Evolutionary conservation across 2,888 invertebrate species (phyloP).

Genomic region (Terebella lapidaria): DNA sequence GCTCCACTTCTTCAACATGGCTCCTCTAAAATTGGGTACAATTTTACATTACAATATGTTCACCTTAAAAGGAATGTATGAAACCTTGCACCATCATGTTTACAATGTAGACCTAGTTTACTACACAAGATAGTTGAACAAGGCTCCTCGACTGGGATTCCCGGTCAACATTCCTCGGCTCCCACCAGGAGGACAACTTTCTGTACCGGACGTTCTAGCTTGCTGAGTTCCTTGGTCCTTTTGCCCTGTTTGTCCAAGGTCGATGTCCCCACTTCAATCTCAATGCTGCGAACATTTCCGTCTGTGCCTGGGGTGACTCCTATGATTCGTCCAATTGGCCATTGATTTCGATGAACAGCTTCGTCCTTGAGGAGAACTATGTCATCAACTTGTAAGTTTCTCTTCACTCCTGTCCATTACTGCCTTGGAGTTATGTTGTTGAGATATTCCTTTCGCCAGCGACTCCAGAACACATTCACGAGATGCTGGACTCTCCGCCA

Average conservation of each 20-base stretch:
- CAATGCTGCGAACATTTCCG: neutral
- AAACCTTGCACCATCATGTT: too few species aligned
- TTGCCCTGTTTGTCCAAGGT: neutral
- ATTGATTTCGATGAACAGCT: neutral
- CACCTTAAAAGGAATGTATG: too few species aligned
- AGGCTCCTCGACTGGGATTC: neutral
- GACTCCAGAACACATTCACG: too few species aligned
- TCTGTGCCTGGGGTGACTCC: neutral
- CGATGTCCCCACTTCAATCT: neutral
- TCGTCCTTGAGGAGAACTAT: neutral
- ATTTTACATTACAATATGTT: too few species aligned
- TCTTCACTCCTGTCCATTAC: neutral
- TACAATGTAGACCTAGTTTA: too few species aligned
- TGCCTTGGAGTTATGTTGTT: neutral
- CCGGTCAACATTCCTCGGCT: neutral
- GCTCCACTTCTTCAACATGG: too few species aligned
- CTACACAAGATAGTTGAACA: too few species aligned
- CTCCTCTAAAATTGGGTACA: too few species aligned
- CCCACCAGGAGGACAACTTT: neutral
- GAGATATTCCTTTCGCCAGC: constrained; percentile 13
- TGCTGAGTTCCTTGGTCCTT: neutral
- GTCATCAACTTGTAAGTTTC: neutral
- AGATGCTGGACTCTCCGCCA: too few species aligned
- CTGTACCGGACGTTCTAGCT: neutral
- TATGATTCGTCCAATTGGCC: neutral